These are phyloP conservation scores for Brienomyrus brachyistius DNA, from an alignment of 2,113 vertebrate genomes.

Conservation along the genomic window DNA sequence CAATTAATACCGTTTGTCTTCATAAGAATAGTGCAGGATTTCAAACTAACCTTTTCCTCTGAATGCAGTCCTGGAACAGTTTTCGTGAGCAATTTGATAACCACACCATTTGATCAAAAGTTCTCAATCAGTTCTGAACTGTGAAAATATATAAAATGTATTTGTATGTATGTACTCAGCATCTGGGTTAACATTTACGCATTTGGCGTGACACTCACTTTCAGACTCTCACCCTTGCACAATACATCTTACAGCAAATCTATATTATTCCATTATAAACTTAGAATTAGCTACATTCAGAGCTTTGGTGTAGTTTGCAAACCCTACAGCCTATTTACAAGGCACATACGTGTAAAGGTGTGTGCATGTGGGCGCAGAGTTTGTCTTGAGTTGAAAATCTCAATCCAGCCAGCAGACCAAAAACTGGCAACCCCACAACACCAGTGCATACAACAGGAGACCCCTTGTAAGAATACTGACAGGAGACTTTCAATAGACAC, in stretches of 20 bases:
- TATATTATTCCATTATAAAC: background rate
- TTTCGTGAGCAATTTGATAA: background rate
- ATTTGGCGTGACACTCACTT: background rate
- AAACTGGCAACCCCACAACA: background rate
- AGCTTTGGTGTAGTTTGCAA: background rate
- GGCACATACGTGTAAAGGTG: background rate
- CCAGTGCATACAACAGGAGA: background rate
- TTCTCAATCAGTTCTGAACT: background rate
- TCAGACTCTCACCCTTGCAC: background rate
- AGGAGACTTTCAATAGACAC: background rate
- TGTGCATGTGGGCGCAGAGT: background rate
- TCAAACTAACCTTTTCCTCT: background rate
- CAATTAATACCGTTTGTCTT: background rate
- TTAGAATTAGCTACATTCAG: background rate
- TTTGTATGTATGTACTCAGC: background rate
- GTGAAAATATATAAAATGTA: background rate
- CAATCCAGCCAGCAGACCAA: background rate
- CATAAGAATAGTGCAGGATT: background rate
- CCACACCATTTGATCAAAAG: background rate
- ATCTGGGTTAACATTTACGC: background rate
- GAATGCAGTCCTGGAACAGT: background rate
- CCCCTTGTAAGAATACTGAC: background rate
- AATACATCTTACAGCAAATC: background rate
- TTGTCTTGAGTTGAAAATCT: background rate
- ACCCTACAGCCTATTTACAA: background rate